Base-by-base conservation (phyloP, 2,113 vertebrate species). In the Cyprinodon tularosa region DNA sequence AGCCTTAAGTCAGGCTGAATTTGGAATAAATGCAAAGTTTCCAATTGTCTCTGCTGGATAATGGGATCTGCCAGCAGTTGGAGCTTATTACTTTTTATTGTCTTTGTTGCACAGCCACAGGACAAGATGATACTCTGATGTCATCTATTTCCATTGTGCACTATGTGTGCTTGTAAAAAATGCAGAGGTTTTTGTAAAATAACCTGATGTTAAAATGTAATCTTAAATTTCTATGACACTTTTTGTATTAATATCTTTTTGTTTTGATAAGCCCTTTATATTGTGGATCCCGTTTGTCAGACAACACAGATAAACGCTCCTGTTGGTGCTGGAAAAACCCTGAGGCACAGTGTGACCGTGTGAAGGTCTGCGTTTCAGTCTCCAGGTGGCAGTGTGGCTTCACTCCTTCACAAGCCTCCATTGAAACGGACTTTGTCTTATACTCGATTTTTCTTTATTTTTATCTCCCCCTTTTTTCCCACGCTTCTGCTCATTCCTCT, bases 351-450 rank as follows among this genome's bases (percentile, higher is more conserved):
- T 69, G 53, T 69, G 29, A 9, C 44, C 61, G 22, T 72, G 4
- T 72, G 17, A 83, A 13, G 36, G 44, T 89, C 60, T 68, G 6
- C 61, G 22, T 29, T 73, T 82, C 20, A 3, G 53, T 78, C 93
- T 74, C 62, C 76, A 92, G 93, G 85, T 86, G 92, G 89, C 92
- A 93, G 85, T 94, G 85, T 90, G 81, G 72, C 50, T 13, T 78
- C 71, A 12, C 75, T 45, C 62, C 66, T 72, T 72, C 9, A 3
- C 14, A 44, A 10, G 13, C 39, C 22, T 39, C 74, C 42, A 62
- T 47, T 73, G 29, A 71, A 78, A 75, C 47, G 37, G 61, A 63
- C 64, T 79, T 80, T 62, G 15, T 62, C 38, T 76, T 68, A 65
- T 50, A 15, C 62, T 71, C 78, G 57, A 17, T 66, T 64, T 64